Evolutionary conservation across 2,797 vertebrate genomes (phyloP), one percentile per base, ranked within the genome.

Genomic region (Sebastolobus altivelis): DNA sequence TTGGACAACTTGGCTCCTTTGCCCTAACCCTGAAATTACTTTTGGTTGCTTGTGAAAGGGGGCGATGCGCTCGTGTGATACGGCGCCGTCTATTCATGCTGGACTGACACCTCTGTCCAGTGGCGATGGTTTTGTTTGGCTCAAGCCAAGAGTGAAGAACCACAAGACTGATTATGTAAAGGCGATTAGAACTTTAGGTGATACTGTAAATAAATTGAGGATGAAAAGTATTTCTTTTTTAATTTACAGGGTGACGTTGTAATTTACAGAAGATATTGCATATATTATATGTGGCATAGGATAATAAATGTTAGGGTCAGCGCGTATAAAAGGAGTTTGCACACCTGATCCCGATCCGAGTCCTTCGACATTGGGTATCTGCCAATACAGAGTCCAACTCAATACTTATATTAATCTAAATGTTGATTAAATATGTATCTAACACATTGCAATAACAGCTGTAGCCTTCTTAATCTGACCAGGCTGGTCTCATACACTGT

Each of bases 1-100:
- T 94, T 92, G 84, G 89, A 93, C 92, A 91, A 91, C 90, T 93
- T 93, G 86, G 88, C 89, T 93, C 88, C 82, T 90, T 90, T 85
- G 90, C 88, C 93, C 90, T 84, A 91, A 93, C 92, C 93, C 88
- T 92, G 89, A 93, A 94, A 94, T 94, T 93, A 93, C 91, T 90
- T 93, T 89, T 80, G 88, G 89, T 89, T 81, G 88, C 67, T 90
- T 89, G 86, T 88, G 89, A 92, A 87, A 87, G 78, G 75, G 83
- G 83, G 81, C 71, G 83, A 88, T 88, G 86, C 61, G 84, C 86
- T 75, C 54, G 78, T 61, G 75, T 81, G 88, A 90, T 89, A 83
- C 66, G 33, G 67, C 55, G 65, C 75, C 55, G 62, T 80, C 76
- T 87, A 88, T 80, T 90, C 80, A 79, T 62, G 75, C 79, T 46